phyloP scores from a whole-genome alignment of 2,113 vertebrate species.

The Maccullochella peelii region DNA sequence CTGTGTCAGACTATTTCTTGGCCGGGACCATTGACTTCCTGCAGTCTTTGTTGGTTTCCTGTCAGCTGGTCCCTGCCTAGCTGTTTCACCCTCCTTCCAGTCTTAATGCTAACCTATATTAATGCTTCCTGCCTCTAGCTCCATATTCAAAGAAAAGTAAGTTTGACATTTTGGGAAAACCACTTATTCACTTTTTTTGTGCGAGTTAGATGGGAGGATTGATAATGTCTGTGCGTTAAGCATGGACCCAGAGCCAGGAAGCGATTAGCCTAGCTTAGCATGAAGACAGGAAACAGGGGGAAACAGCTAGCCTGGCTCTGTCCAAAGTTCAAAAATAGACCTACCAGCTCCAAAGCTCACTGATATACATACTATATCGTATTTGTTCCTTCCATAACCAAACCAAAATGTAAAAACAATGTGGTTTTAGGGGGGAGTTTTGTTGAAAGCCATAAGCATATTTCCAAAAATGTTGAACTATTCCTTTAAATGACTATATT shows the following conservation, averaged over 20 bases:
- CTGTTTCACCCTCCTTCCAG: neutral
- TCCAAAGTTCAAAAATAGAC: neutral
- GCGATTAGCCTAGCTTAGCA: neutral
- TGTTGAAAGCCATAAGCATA: neutral
- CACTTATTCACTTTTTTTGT: neutral
- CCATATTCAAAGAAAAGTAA: neutral
- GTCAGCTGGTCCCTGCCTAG: neutral
- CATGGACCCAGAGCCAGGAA: neutral
- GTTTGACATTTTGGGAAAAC: neutral
- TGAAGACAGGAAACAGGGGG: neutral
- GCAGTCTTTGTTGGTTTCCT: neutral
- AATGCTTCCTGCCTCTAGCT: neutral
- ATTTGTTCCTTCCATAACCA: neutral
- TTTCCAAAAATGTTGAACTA: neutral
- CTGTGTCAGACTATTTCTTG: neutral
- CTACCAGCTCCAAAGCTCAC: neutral
- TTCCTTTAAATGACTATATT: neutral
- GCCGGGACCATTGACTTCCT: neutral
- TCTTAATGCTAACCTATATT: neutral
- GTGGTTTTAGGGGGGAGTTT: neutral
- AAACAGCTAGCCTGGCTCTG: too few species aligned
- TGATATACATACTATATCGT: neutral
- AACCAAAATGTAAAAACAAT: neutral
- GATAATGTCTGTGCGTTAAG: neutral
- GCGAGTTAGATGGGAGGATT: neutral